Conservation (phyloP, 2,888 invertebrate genomes). For the Drosophila meridiana region DNA sequence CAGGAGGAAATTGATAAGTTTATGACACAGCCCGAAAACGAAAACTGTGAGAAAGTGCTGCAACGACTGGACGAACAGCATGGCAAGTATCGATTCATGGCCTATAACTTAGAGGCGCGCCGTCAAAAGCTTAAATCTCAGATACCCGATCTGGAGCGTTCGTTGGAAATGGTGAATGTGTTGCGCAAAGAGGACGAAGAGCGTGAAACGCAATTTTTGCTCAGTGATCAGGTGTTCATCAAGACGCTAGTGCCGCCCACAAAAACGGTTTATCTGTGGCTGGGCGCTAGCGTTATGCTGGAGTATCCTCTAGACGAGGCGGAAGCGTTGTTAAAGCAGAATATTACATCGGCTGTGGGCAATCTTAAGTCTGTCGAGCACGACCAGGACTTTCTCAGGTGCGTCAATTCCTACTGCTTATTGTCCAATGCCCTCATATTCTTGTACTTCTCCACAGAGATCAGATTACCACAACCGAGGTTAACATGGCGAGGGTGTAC, state of each 20-base stretch:
- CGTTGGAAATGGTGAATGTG: constrained; percentile 96
- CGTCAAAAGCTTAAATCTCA: constrained; percentile 94
- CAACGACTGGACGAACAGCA: constrained; percentile 96
- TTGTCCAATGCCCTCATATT: background rate
- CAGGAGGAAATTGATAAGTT: constrained; percentile 98
- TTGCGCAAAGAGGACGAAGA: constrained; percentile 92
- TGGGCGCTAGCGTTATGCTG: constrained; percentile 98
- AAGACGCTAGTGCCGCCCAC: constrained; percentile 95
- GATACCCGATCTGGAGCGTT: constrained; percentile 97
- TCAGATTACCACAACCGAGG: constrained; percentile 99
- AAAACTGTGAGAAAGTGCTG: constrained; percentile 93
- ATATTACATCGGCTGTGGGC: constrained; percentile 93
- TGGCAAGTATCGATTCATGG: constrained; percentile 99
- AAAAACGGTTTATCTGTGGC: constrained; percentile 93
- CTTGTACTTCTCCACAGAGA: constrained; percentile 87
- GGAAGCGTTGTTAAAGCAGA: constrained; percentile 92
- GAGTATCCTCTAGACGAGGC: constrained; percentile 97
- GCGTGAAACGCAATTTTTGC: constrained; percentile 93
- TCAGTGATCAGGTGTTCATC: constrained; percentile 96
- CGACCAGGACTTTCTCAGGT: constrained; percentile 96
- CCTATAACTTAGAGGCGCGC: constrained; percentile 94
- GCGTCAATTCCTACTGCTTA: background rate
- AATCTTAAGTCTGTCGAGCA: constrained; percentile 94
- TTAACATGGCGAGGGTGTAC: constrained; percentile 99
- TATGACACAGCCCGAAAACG: constrained; percentile 93